Percentiles rank a stretch among this genome's conserved stretches.
phyloP scores from a whole-genome alignment of 2,113 vertebrate genomes.

The Platycercus adscitus region DNA sequence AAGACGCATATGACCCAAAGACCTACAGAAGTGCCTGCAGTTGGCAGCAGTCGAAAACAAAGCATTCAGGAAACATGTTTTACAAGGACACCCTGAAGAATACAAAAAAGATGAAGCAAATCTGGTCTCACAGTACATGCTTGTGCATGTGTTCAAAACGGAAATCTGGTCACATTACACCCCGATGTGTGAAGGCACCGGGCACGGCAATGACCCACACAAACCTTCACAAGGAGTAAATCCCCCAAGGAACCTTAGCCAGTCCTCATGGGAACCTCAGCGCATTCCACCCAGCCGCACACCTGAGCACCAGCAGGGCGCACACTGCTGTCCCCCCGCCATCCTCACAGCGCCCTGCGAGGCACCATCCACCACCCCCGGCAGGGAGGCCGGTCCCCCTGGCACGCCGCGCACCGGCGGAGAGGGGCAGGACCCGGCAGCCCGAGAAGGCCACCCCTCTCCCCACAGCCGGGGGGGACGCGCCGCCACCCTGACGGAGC shows the following conservation, averaged over 20 bases:
- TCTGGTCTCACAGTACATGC: fast-evolving
- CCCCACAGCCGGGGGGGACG: neutral
- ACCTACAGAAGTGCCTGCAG: neutral
- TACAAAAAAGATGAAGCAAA: neutral
- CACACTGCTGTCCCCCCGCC: neutral
- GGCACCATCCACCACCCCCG: neutral
- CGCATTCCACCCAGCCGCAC: neutral
- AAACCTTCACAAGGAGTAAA: fast-evolving
- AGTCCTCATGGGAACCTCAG: fast-evolving
- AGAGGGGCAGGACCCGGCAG: neutral
- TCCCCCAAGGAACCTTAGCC: fast-evolving
- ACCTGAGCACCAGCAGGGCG: fast-evolving
- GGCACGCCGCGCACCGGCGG: no score
- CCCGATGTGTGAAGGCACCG: fast-evolving
- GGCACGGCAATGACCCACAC: fast-evolving
- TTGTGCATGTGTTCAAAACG: fast-evolving
- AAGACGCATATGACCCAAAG: fast-evolving
- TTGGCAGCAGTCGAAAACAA: neutral
- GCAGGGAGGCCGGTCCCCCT: no score
- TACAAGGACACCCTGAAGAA: neutral
- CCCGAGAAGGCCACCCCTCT: neutral
- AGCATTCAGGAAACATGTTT: neutral
- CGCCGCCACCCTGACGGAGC: neutral
- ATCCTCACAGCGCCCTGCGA: neutral
- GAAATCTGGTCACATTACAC: neutral